Evolutionary conservation across 2,888 invertebrate species (phyloP).

Genomic region (Mongoloraphidia duomilia): DNA sequence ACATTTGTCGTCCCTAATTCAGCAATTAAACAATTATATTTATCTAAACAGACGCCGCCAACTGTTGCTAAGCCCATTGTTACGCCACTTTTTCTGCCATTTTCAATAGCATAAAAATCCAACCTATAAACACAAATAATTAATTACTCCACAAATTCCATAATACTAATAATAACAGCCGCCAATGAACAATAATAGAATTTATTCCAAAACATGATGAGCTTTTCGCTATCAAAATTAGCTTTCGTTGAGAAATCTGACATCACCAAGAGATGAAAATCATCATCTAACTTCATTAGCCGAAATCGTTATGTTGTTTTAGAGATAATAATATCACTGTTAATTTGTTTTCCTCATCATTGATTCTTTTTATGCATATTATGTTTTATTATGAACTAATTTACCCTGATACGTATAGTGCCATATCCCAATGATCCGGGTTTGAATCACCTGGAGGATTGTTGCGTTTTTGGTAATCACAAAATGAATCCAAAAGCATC

Average conservation of each 20-base stretch:
- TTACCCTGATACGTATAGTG: constrained; percentile 58
- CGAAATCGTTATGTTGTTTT: too few species aligned
- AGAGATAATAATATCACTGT: not conserved
- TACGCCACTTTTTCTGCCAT: constrained; percentile 51
- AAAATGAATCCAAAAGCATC: constrained; percentile 56
- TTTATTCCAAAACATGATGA: too few species aligned
- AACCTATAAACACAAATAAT: constrained; percentile 30
- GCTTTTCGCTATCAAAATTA: too few species aligned
- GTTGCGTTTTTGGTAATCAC: constrained; percentile 48
- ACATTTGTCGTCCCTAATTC: constrained; percentile 61
- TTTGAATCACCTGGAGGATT: constrained; percentile 53
- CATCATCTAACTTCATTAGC: not conserved
- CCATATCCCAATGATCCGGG: constrained; percentile 70
- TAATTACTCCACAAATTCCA: constrained; percentile 3
- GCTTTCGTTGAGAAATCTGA: too few species aligned
- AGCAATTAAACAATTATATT: constrained; percentile 62
- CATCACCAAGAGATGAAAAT: too few species aligned
- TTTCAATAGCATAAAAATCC: constrained; percentile 59
- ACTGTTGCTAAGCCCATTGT: constrained; percentile 76
- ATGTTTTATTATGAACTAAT: not conserved
- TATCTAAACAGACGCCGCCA: constrained; percentile 56
- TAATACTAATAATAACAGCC: too few species aligned
- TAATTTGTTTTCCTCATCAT: not conserved
- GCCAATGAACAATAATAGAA: too few species aligned
- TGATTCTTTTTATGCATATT: too few species aligned